phyloP scores from a whole-genome alignment of 2,113 vertebrate genomes.

The Lynx canadensis region DNA sequence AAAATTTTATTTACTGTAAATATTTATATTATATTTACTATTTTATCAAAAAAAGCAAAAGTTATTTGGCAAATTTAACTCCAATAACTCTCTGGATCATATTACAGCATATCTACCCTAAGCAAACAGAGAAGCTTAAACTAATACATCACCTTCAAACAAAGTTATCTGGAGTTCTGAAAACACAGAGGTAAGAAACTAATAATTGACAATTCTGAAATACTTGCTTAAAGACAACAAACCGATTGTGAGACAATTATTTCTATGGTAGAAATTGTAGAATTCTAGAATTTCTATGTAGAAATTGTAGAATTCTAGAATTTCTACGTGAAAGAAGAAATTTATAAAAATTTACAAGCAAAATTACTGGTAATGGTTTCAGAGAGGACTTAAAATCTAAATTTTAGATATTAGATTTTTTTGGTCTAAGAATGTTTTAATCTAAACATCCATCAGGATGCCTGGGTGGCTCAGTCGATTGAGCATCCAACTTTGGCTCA shows the following conservation, averaged over 20 bases:
- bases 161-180: neutral
- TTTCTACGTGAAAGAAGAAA: neutral
- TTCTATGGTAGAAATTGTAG: neutral
- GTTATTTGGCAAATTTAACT: neutral
- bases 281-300: too few relatives aligned
- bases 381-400: neutral
- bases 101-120: neutral
- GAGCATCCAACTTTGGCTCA: too few relatives aligned
- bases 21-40: neutral
- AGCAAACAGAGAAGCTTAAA: neutral
- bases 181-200: neutral
- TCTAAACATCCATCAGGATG: too few relatives aligned
- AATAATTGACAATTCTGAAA: neutral
- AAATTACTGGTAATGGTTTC: neutral
- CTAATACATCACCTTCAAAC: neutral
- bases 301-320: too few relatives aligned
- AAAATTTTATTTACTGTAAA: neutral
- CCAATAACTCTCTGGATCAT: neutral
- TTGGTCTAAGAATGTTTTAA: neutral
- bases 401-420: neutral
- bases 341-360: neutral
- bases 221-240: slow-evolving; percentile 12
- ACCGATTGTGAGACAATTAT: neutral
- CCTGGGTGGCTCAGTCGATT: too few relatives aligned
- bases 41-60: neutral